Percentiles rank a stretch among this genome's conserved stretches.
Evolutionary conservation across 1,140 invertebrate species (phyloP).

Genomic region (Leptinotarsa lineolata): DNA sequence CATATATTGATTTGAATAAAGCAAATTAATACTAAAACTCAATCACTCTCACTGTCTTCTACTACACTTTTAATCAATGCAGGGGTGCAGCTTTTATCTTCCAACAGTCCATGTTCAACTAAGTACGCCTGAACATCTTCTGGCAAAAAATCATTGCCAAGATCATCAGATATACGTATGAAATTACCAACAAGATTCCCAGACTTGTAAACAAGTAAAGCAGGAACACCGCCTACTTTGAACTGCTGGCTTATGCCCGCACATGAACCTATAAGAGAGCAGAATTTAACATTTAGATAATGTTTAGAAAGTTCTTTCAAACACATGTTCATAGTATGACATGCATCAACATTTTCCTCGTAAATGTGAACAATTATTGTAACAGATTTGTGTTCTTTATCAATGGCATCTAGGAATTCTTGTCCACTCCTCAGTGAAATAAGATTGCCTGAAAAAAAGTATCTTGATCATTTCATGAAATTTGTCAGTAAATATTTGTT

Average conservation of each 20-base stretch:
- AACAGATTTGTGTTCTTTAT: constrained; percentile 84
- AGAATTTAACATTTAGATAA: constrained; percentile 91
- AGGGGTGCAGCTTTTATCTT: constrained; percentile 64
- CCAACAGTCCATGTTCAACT: constrained; percentile 79
- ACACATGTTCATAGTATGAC: constrained; percentile 85
- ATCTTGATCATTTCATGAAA: background rate
- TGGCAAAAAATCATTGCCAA: constrained; percentile 89
- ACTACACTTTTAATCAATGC: constrained; percentile 43
- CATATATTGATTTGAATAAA: background rate
- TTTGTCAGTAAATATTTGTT: no score
- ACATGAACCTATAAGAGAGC: constrained; percentile 75
- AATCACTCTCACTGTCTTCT: constrained; percentile 44
- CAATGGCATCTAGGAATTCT: constrained; percentile 85
- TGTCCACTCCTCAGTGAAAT: constrained; percentile 67
- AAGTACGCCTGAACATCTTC: constrained; percentile 90
- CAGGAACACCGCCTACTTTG: constrained; percentile 85
- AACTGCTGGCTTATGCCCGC: constrained; percentile 82
- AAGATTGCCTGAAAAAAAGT: constrained; percentile 61
- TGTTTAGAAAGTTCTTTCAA: constrained; percentile 76
- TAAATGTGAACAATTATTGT: constrained; percentile 91
- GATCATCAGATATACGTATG: constrained; percentile 80
- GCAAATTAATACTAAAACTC: constrained; percentile 3
- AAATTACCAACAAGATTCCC: constrained; percentile 93
- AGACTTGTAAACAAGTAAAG: constrained; percentile 88
- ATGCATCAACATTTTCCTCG: constrained; percentile 74